Conservation (phyloP, 2,113 vertebrate species). For the Ancistrus triradiatus region DNA sequence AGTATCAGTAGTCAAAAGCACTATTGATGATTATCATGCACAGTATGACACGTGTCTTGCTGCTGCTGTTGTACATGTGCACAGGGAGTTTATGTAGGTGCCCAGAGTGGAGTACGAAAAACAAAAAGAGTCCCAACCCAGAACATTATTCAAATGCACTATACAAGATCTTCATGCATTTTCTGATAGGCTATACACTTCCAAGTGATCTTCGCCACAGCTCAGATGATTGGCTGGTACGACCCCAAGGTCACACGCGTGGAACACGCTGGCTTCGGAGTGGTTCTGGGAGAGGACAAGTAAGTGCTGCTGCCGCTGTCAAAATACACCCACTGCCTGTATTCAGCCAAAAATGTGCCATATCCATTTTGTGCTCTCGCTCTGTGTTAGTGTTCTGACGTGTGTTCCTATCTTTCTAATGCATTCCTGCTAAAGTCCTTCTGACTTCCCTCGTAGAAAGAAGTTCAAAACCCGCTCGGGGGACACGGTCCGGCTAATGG, state of each 20-base stretch:
- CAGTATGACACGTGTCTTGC: no score
- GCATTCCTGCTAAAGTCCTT: constrained; percentile 5
- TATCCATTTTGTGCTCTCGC: neutral
- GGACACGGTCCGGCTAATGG: constrained; percentile 86
- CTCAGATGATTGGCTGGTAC: constrained; percentile 91
- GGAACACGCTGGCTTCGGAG: constrained; percentile 87
- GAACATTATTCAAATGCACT: neutral
- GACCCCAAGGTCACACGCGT: constrained; percentile 83
- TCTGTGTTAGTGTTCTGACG: neutral
- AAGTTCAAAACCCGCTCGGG: constrained; percentile 98
- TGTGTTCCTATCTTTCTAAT: neutral
- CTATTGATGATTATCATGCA: no score
- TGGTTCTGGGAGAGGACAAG: constrained; percentile 97
- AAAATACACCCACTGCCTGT: neutral
- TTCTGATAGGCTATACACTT: constrained; percentile 78
- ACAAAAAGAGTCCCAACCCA: no score
- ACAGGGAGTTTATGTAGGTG: no score
- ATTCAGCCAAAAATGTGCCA: neutral
- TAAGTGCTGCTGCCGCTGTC: constrained; percentile 61
- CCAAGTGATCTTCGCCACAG: constrained; percentile 83
- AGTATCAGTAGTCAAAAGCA: neutral
- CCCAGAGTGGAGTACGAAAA: no score
- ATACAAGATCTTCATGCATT: neutral
- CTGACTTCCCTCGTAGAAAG: constrained; percentile 72
- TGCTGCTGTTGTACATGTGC: no score